Percentiles rank a stretch among this genome's conserved stretches.
These are phyloP conservation scores for Epinephelus cyanopodus DNA, from an alignment of 2,113 vertebrate species.

Conservation along the genomic window DNA sequence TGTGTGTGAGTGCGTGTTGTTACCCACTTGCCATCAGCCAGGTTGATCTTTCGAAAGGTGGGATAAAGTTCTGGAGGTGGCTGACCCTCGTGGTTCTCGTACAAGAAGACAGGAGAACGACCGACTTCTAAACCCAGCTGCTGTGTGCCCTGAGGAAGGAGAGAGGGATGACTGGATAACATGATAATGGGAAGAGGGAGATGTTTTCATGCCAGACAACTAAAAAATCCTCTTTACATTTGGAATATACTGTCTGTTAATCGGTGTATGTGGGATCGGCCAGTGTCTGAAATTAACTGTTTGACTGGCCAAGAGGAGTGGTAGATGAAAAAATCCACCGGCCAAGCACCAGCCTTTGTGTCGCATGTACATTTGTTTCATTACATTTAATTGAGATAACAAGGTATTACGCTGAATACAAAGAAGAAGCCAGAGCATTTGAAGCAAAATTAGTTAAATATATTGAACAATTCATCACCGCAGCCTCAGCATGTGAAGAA, in stretches of 20 bases:
- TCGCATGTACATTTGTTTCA: too few species aligned
- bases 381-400: too few species aligned
- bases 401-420: too few species aligned
- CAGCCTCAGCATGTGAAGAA: too few species aligned
- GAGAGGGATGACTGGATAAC: not conserved
- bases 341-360: too few species aligned
- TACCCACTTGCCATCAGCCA: constrained; percentile 97
- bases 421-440: too few species aligned
- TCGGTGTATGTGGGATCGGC: not conserved
- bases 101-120: constrained; percentile 96
- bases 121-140: constrained; percentile 96
- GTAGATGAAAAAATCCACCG: too few species aligned
- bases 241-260: not conserved
- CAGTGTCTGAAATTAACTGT: too few species aligned
- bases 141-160: constrained; percentile 89
- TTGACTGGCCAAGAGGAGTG: too few species aligned
- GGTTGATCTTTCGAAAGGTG: constrained; percentile 94
- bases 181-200: not conserved
- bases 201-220: not conserved
- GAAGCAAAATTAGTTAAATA: too few species aligned
- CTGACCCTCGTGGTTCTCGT: constrained; percentile 94
- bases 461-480: too few species aligned
- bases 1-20: constrained; percentile 29
- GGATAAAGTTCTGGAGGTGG: constrained; percentile 95
- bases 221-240: not conserved